Conservation (phyloP, 2,797 vertebrate species). For the Epinephelus malabaricus region DNA sequence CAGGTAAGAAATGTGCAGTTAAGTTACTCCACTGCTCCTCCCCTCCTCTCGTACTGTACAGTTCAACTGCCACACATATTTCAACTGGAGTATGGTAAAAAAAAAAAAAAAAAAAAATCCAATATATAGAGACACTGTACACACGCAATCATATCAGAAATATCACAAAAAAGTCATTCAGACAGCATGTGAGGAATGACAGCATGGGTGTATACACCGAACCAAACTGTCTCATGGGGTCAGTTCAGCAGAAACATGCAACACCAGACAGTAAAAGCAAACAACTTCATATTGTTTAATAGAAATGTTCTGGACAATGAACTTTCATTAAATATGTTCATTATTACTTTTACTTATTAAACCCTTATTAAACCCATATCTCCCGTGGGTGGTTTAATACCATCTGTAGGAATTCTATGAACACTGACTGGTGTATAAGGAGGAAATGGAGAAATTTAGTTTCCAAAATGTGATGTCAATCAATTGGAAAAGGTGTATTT, state of each 20-base stretch:
- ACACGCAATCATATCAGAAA: conserved; percentile 49
- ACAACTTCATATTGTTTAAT: conserved; percentile 29
- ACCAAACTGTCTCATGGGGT: conserved; percentile 39
- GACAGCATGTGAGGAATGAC: conserved; percentile 45
- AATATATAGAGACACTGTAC: conserved; percentile 65
- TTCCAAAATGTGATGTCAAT: not conserved
- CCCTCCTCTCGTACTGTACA: conserved; percentile 30
- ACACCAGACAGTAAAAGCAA: conserved; percentile 49
- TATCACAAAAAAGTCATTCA: conserved; percentile 47
- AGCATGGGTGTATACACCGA: conserved; percentile 35
- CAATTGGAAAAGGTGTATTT: not conserved
- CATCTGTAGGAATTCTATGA: not conserved
- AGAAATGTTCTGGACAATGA: conserved; percentile 22
- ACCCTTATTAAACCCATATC: conserved; percentile 8
- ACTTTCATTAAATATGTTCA: not conserved
- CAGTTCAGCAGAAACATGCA: conserved; percentile 60
- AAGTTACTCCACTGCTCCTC: conserved; percentile 43
- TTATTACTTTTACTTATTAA: conserved; percentile 24
- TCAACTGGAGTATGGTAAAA: conserved; percentile 52
- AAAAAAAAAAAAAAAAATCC: conserved; percentile 50
- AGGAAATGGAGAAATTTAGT: not conserved
- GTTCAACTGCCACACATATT: conserved; percentile 28
- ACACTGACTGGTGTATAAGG: not conserved
- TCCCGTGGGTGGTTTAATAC: conserved; percentile 1
- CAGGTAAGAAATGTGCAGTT: conserved; percentile 79